Evolutionary conservation across 2,797 vertebrate species (phyloP), one percentile per base, ranked within the genome.

Genomic region (Rhinophrynus dorsalis): DNA sequence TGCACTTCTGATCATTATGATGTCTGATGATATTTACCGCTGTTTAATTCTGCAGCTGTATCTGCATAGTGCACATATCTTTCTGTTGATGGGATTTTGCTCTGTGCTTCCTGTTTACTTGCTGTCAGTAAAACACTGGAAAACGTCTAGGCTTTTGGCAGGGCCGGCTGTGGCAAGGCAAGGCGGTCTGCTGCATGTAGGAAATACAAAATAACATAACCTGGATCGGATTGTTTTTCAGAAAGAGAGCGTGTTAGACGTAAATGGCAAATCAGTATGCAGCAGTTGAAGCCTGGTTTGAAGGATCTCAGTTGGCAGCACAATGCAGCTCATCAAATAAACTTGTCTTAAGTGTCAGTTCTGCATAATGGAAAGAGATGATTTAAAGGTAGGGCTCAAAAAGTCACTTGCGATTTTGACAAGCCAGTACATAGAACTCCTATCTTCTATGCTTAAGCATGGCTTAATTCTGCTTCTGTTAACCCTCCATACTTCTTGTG

Each of bases 251-350:
- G 5, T n/a, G n/a, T n/a, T 48, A 45, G 38, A 57, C 23, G 15
- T 62, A 35, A 13, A 3, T 3, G 13, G 1, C 5, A 40, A 21
- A 71, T 71, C 30, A 23, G 59, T 64, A 56, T 63, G 23, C 52
- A 21, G 51, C 29, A 15, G 23, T 18, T 21, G 51, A 44, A 62
- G 44, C 38, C 30, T 47, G 30, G 59, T 70, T 56, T 64, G 68
- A 71, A 50, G 60, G 59, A 64, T 64, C 32, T 29, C 21, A 30
- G 68, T 64, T 64, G 68, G 68, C 68, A 57, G 60, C 60, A 57
- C 68, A 71, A 71, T 71, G 51, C 48, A 40, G 60, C 68, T 64
- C 68, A 57, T 71, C 68, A 64, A 57, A 62, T 70, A 63, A 70
- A 71, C 68, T 64, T 71, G 51, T 64, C 68, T 63, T 70, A 62